Conservation (phyloP, 2,113 vertebrate genomes). For the Lepisosteus osseus region DNA sequence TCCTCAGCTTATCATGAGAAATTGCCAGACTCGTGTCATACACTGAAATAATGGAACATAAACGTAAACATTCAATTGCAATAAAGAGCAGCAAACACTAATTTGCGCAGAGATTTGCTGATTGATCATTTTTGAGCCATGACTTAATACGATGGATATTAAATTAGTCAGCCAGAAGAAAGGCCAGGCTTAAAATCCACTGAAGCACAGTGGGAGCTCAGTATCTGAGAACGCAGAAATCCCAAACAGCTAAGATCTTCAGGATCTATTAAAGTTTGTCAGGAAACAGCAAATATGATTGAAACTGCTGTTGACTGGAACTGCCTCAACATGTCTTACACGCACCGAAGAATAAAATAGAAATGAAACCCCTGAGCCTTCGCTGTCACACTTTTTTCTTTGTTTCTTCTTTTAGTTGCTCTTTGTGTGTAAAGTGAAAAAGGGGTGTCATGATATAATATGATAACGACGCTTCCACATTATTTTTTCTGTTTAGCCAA, state of each 20-base stretch:
- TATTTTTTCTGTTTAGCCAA: too few relatives aligned
- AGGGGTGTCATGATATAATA: too few relatives aligned
- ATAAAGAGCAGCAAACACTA: slow-evolving; percentile 1
- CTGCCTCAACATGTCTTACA: background rate
- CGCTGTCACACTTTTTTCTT: too few relatives aligned
- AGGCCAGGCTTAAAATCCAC: slow-evolving; percentile 19
- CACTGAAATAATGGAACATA: slow-evolving; percentile 9
- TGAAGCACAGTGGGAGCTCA: background rate
- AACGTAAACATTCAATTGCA: background rate
- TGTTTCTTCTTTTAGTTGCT: too few relatives aligned
- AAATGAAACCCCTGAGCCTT: background rate
- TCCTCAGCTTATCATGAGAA: slow-evolving; percentile 11
- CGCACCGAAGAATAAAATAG: slow-evolving; percentile 25
- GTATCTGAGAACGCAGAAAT: background rate
- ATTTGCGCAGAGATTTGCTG: slow-evolving; percentile 17
- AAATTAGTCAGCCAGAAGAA: slow-evolving; percentile 27
- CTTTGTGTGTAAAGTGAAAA: too few relatives aligned
- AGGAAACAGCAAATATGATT: slow-evolving; percentile 32
- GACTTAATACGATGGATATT: slow-evolving; percentile 34
- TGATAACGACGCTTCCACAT: too few relatives aligned
- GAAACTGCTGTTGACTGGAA: slow-evolving; percentile 28
- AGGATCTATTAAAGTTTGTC: slow-evolving; percentile 21
- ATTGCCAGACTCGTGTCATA: background rate
- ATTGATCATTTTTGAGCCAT: slow-evolving; percentile 38
- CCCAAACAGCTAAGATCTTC: slow-evolving; percentile 15